These are phyloP conservation scores for Orgyia antiqua DNA, from an alignment of 2,888 invertebrate genomes.

Conservation along the genomic window DNA sequence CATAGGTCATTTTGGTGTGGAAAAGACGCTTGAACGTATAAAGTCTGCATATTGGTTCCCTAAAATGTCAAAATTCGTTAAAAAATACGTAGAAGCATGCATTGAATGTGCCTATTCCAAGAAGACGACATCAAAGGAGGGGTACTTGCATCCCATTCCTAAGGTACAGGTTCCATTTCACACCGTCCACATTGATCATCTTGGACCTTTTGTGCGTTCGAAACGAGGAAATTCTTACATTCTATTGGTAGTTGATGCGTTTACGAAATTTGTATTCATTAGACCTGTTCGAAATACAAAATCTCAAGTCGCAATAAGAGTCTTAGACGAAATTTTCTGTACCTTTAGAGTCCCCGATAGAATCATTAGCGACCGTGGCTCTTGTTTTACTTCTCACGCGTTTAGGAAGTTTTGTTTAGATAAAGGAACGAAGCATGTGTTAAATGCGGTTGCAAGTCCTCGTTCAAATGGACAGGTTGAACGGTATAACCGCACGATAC, in stretches of 20 bases:
- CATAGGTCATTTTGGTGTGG: background rate
- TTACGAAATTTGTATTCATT: constrained; percentile 7
- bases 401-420: no score
- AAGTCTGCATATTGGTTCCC: background rate
- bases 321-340: background rate
- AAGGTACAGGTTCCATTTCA: background rate
- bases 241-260: constrained; percentile 6
- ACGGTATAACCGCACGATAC: no score
- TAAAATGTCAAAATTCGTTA: background rate
- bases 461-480: background rate
- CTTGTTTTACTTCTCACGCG: background rate
- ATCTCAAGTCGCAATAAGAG: background rate
- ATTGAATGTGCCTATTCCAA: constrained; percentile 1
- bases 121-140: background rate
- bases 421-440: background rate
- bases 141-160: background rate
- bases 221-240: constrained; percentile 18
- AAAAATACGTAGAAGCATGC: background rate
- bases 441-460: constrained; percentile 1
- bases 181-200: no score
- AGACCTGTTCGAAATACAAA: background rate
- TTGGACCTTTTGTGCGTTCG: constrained; percentile 33
- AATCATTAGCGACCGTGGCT: background rate
- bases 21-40: background rate
- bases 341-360: background rate